Base-by-base conservation (phyloP, 2,888 invertebrate genomes). In the Patella caerulea region DNA sequence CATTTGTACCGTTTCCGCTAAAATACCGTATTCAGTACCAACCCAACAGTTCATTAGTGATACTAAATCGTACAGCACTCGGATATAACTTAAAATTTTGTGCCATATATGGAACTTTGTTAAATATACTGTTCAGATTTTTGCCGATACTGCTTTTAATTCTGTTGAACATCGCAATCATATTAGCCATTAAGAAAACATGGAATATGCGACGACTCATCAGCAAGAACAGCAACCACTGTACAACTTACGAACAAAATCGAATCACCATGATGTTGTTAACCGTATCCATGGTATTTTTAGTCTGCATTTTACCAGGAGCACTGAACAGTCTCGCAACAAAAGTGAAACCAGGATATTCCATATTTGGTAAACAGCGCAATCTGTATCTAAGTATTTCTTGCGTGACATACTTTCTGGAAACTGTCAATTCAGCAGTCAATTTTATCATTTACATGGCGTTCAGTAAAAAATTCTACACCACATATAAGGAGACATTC, bases 371-470 rank as follows among this genome's bases (percentile, higher is more conserved):
- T 19, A 53, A 73, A 15, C 78, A 82, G 52, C 76, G 79, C 24
- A 85, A 87, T 76, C 79, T 87, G n/a, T 87, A 84, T 76, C 75
- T 79, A 54, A 82, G 83, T 24, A 72, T 88, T 52, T 83, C 85
- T 9, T 83, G 82, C 53, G 83, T 87, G 5, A 86, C 86, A 15
- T 88, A 84, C 76, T 83, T 87, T 24, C 78, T 88, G 71, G 88
- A 88, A 78, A 87, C 87, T 3, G 79, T 87, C 52, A 88, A 88
- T 74, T 88, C 88, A 2, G 86, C 88, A 3, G 82, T 88, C 2
- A 88, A 88, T 77, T 88, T 88, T 55, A 78, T 88, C 73, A 88
- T 88, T 77, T 88, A 88, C 77, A 88, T 88, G 88, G 86, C 84
- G 2, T 83, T 87, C 71, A 87, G 88, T 81, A 80, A 83, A 65